These are phyloP conservation scores for Aphis gossypii DNA, from an alignment of 1,140 invertebrate species.

Conservation along the genomic window DNA sequence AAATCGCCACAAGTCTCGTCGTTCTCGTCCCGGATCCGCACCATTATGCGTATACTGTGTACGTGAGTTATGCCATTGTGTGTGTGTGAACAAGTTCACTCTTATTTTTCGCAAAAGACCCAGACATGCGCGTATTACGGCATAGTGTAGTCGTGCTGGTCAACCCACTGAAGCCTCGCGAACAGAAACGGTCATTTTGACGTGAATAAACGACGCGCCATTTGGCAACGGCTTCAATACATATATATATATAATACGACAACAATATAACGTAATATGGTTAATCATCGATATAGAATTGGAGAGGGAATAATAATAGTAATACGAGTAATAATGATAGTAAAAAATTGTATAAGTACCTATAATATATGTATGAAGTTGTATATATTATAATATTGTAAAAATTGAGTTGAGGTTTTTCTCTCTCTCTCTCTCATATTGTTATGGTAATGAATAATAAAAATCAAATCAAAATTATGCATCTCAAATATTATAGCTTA, in stretches of 20 bases:
- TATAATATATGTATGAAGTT: too few species aligned
- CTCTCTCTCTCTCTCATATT: neutral
- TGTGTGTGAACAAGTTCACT: neutral
- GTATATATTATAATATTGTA: neutral
- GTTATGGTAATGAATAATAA: neutral
- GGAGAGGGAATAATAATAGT: neutral
- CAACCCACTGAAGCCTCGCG: neutral
- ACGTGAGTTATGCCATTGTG: too few species aligned
- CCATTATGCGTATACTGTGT: neutral
- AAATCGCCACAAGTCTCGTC: neutral
- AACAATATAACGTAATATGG: neutral
- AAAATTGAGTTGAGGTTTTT: neutral
- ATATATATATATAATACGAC: neutral
- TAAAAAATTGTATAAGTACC: neutral
- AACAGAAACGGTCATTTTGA: conserved; percentile 31
- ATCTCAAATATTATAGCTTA: neutral
- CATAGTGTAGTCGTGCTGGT: neutral
- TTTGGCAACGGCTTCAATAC: neutral
- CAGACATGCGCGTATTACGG: neutral
- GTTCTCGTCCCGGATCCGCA: neutral
- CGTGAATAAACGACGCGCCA: conserved; percentile 22
- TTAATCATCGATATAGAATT: neutral
- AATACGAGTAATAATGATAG: neutral
- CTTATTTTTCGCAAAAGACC: neutral
- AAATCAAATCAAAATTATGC: neutral